Base-by-base conservation (phyloP, 2,113 vertebrate genomes). In the Sclerurus mexicanus region DNA sequence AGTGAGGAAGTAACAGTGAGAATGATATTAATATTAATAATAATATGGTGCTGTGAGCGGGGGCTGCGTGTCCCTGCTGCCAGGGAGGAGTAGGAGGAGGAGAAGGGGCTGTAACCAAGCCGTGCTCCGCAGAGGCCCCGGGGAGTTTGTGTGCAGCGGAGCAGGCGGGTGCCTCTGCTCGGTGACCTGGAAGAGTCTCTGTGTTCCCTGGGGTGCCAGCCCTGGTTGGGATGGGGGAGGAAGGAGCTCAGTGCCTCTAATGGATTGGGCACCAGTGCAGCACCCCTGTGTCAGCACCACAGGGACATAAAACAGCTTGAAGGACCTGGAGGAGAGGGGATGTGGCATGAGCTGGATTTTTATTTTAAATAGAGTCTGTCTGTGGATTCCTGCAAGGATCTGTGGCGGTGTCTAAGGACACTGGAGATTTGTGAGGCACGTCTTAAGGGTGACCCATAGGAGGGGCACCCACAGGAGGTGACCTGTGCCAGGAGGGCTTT, bases 41-140 rank as follows among this genome's bases (percentile, higher is more conserved):
- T 44, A 33, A 15, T 0, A 22, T 3, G 37, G 22, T 75, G n/a
- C 5, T 0, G 8, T 35, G 85, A 80, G 44, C 3, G 0, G 1
- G 7, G 52, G 83, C 77, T 76, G 53, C 0, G 0, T 23, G 60
- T 28, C 20, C 42, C 47, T 53, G 58, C 30, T 22, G 13, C 14
- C 46, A 5, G 46, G 46, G 37, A 46, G 56, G 25, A 46, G 46
- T 25, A 66, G 89, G 71, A 49, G 49, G 47, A 72, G 58, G 33
- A 82, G 44, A 37, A 69, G 72, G 60, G 33, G 39, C 50, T 79
- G 63, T 47, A 30, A 28, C 8, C 64, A 19, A 39, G 53, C 62
- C 1, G 0, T 5, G 60, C 52, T 87, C 27, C 4, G 42, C 1
- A 5, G 28, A 33, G 60, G 53, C 71, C 72, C 67, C 30, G 1